Evolutionary conservation across 2,888 invertebrate genomes (phyloP).

Genomic region (Oscheius onirici): DNA sequence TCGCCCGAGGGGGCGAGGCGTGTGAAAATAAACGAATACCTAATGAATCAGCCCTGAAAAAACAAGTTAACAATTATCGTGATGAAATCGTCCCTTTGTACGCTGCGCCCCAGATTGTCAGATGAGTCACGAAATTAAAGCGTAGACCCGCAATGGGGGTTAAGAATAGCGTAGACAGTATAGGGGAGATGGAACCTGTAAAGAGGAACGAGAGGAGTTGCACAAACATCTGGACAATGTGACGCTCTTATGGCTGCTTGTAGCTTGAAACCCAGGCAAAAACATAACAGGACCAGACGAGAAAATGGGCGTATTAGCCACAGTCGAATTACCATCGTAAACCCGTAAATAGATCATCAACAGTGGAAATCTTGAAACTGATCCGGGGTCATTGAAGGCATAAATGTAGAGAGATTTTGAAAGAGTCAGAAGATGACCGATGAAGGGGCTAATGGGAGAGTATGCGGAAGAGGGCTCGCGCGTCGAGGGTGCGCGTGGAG

Average conservation of each 20-base stretch:
- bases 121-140: too few species aligned
- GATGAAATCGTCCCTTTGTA: too few species aligned
- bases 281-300: constrained; percentile 4
- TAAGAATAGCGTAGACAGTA: too few species aligned
- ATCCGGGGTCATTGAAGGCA: background rate
- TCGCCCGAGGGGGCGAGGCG: too few species aligned
- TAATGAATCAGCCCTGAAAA: too few species aligned
- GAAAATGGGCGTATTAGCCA: constrained; percentile 14
- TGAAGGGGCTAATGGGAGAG: constrained; percentile 16
- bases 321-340: background rate
- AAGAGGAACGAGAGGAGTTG: too few species aligned
- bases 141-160: too few species aligned
- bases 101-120: too few species aligned
- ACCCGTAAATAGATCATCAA: background rate
- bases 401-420: background rate
- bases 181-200: too few species aligned
- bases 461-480: constrained; percentile 31
- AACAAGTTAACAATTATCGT: too few species aligned
- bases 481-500: constrained; percentile 31
- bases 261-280: background rate
- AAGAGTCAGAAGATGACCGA: constrained; percentile 24
- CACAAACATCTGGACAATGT: constrained; percentile 1
- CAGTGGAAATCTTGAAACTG: background rate
- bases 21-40: too few species aligned
- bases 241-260: background rate